A percentile compares a stretch with the other conserved stretches of the same genome.
phyloP scores from a whole-genome alignment of 2,888 invertebrate genomes.

The Metellina segmentata region DNA sequence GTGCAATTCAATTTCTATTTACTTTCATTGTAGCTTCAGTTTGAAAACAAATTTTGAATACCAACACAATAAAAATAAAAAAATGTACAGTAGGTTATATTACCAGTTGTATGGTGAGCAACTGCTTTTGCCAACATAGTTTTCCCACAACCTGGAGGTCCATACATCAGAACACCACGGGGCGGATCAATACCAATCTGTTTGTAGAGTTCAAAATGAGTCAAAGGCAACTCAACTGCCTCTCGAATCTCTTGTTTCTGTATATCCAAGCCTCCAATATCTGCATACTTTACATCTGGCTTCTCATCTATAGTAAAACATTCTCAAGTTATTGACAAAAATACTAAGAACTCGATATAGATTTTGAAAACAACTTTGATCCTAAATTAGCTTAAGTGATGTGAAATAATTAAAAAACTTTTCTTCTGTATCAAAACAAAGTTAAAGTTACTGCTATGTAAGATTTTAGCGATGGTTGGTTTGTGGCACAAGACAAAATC shows the following conservation, averaged over 20 bases:
- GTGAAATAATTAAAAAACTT: too few relatives aligned
- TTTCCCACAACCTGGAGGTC: conserved; percentile 99
- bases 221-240: conserved; percentile 98
- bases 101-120: conserved; percentile 97
- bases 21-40: not conserved
- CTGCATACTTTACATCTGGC: conserved; percentile 97
- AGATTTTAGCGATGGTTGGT: too few relatives aligned
- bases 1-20: not conserved
- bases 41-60: not conserved
- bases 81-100: not conserved
- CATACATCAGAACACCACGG: conserved; percentile 98
- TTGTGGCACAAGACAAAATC: too few relatives aligned
- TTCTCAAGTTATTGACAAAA: too few relatives aligned
- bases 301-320: conserved; percentile 89
- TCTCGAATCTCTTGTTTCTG: conserved; percentile 99
- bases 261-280: conserved; percentile 99
- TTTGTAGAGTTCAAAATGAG: conserved; percentile 98
- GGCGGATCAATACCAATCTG: conserved; percentile 99
- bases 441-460: too few relatives aligned
- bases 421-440: too few relatives aligned
- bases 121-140: conserved; percentile 99
- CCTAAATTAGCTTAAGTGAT: too few relatives aligned
- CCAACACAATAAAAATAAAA: not conserved
- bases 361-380: too few relatives aligned
- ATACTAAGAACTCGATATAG: too few relatives aligned